Evolutionary conservation across 1,140 invertebrate genomes (phyloP), one percentile per base, ranked within the genome.

Genomic region (Zaprionus camerounensis): DNA sequence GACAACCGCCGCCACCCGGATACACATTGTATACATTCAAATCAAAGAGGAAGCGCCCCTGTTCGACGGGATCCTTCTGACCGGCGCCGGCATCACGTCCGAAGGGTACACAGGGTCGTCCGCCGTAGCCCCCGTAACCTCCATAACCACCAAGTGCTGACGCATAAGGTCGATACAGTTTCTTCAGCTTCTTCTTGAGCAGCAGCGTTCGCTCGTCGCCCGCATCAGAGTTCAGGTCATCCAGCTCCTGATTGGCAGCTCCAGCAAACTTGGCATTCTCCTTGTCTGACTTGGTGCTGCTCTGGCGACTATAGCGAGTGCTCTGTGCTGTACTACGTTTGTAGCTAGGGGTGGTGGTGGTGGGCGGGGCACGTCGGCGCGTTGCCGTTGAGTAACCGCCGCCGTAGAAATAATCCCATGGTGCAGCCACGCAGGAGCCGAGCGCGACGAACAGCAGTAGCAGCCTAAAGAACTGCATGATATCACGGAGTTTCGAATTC

Each of bases 1-100:
- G 83, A 28, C 78, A 79, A 24, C 62, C 61, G 3, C 12, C 62
- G 1, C 58, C 64, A 15, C 81, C 71, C 0, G 46, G 62, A 41
- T 92, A 80, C 15, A 92, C 85, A 65, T 92, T 92, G 46, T 91
- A 86, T 15, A 92, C 85, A 78, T 92, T 92, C n/a, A 92, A 20
- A 51, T 92, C 91, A 56, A 88, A 92, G 2, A 92, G 71, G 20
- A 92, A 87, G 13, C 91, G 82, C 38, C 91, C 91, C 63, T 92
- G 91, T 34, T 92, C 91, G 9, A 65, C 76, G 20, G 78, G 62
- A 71, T 82, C 88, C 26, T 88, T 71, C 36, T 76, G 78, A 3
- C 61, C 46, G 17, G 67, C 31, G 31, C 31, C 61, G 22, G 84
- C 91, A 72, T 91, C 87, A 1, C 91, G 86, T 1, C 91, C 91